Evolutionary conservation across 2,113 vertebrate species (phyloP), one percentile per base, ranked within the genome.

Genomic region (Caranx ignobilis): DNA sequence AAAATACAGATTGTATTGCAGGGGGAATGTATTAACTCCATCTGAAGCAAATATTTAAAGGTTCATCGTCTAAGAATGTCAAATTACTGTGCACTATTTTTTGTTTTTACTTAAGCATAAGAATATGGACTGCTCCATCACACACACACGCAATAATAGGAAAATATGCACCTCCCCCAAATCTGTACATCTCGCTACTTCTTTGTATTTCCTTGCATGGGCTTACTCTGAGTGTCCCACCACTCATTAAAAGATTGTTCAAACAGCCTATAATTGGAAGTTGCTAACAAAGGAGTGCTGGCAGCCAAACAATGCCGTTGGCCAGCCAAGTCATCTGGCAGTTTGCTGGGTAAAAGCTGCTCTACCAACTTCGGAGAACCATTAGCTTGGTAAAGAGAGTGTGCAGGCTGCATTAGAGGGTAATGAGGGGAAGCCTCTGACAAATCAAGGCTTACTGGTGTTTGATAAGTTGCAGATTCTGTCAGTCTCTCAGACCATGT

Each of bases 251-350:
- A 71, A 50, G 71, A 2, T 62, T 59, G 15, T 76, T 85, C 67
- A 75, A 84, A 80, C 47, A 79, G 77, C 68, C 55, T 47, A 35
- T 67, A 68, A 77, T 55, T 74, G 48, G 10, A 79, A 63, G 69
- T 45, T 85, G 68, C 75, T 65, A 71, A 65, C 48, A 59, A 54
- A 73, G 59, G 4, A 75, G 18, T 0, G 11, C 68, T 55, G 59
- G 64, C 66, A 71, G 78, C 48, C 15, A 18, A 65, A 37, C 64
- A 63, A 43, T 43, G 54, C 37, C 32, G 21, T 54, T 7, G 31
- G 74, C 37, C n/a, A 15, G 68, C 50, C 67, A 57, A 85, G 52
- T 66, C 62, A 57, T 26, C 66, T 43, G 45, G 48, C 56, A 57
- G 48, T 56, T 19, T 10, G 12, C 71, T 54, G 64, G 32, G 21